Evolutionary conservation across 1,140 invertebrate species (phyloP).

Genomic region (Charaxes varanes): DNA sequence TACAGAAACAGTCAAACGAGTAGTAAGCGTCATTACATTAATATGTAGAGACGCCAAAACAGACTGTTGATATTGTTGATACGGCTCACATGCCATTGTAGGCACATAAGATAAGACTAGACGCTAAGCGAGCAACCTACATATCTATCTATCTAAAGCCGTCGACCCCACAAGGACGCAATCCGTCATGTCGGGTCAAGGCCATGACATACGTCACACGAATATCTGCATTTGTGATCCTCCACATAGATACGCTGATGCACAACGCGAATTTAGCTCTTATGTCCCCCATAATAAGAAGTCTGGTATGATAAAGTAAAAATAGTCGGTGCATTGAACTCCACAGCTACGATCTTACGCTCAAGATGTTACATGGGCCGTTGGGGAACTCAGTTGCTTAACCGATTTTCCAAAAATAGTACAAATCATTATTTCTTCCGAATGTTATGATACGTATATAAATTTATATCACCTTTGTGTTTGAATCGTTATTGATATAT

Average conservation of each 20-base stretch:
- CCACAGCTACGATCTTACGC: conserved; percentile 18
- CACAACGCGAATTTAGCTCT: conserved; percentile 37
- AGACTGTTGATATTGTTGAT: no score
- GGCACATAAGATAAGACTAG: conserved; percentile 26
- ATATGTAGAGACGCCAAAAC: no score
- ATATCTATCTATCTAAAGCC: conserved; percentile 35
- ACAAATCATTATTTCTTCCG: no score
- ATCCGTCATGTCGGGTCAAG: conserved; percentile 64
- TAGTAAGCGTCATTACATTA: no score
- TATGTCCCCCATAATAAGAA: conserved; percentile 39
- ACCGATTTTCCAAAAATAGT: no score
- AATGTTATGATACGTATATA: no score
- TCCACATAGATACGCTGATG: conserved; percentile 53
- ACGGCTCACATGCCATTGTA: conserved; percentile 2
- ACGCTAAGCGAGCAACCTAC: conserved; percentile 32
- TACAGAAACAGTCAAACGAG: no score
- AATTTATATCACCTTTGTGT: no score
- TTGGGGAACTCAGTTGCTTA: no score
- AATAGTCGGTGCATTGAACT: conserved; percentile 59
- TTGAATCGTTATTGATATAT: no score
- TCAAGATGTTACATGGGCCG: conserved; percentile 40
- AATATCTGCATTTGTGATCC: conserved; percentile 67
- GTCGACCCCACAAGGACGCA: conserved; percentile 63
- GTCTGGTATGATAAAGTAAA: conserved; percentile 26
- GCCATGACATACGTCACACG: conserved; percentile 56